Percentiles rank a stretch among this genome's conserved stretches.
phyloP scores from a whole-genome alignment of 2,113 vertebrate species.

The Esox niger region DNA sequence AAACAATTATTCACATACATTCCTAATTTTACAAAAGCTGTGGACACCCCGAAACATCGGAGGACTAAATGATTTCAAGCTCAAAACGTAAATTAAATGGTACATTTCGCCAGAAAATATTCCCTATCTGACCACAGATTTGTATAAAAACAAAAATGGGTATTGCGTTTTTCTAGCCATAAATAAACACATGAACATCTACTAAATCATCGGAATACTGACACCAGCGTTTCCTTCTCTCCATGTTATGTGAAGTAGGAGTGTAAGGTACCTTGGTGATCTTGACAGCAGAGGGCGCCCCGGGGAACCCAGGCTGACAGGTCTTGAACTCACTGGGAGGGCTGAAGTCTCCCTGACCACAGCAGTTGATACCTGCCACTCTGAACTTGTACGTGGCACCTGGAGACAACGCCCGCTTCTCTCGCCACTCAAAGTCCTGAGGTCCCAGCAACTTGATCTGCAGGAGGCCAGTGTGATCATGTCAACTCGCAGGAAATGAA shows the following conservation, averaged over 20 bases:
- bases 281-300: slow-evolving; percentile 93
- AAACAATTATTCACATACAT: neutral
- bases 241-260: neutral
- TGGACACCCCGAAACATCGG: too few relatives aligned
- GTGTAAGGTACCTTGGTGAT: slow-evolving; percentile 86
- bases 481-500: neutral
- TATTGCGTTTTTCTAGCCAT: too few relatives aligned
- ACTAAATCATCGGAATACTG: too few relatives aligned
- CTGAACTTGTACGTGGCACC: slow-evolving; percentile 90
- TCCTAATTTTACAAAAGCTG: too few relatives aligned
- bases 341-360: slow-evolving; percentile 89
- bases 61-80: too few relatives aligned
- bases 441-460: slow-evolving; percentile 74
- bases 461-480: neutral
- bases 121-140: too few relatives aligned
- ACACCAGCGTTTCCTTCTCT: neutral
- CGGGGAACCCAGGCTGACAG: slow-evolving; percentile 94
- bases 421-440: slow-evolving; percentile 80
- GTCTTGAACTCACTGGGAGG: slow-evolving; percentile 93
- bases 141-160: too few relatives aligned
- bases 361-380: slow-evolving; percentile 90
- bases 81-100: neutral
- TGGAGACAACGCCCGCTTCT: slow-evolving; percentile 82
- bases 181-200: too few relatives aligned
- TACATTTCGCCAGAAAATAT: too few relatives aligned